Conservation (phyloP, 2,113 vertebrate species). For the Promerops cafer region DNA sequence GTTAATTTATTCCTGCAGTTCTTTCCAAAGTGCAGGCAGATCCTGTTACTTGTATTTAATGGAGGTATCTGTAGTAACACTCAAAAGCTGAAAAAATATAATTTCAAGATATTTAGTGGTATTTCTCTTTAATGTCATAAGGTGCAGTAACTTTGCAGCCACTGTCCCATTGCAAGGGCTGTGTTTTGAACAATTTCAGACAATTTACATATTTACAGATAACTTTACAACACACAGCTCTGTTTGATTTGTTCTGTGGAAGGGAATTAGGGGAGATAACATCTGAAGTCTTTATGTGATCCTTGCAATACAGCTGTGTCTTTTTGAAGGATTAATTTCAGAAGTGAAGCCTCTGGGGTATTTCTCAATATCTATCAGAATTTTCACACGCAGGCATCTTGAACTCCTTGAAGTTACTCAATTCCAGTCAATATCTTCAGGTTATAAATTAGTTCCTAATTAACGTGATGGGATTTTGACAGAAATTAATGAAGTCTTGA, state of each 20-base stretch:
- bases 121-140: background rate
- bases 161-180: background rate
- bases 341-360: background rate
- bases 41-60: background rate
- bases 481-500: background rate
- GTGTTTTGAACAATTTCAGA: background rate
- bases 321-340: background rate
- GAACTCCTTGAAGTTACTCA: background rate
- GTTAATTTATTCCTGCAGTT: background rate
- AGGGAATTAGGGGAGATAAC: background rate
- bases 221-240: background rate
- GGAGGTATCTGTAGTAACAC: background rate
- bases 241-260: background rate
- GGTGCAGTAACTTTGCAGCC: background rate
- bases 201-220: background rate
- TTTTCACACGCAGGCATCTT: background rate
- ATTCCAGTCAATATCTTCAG: background rate
- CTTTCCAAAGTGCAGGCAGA: background rate
- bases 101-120: background rate
- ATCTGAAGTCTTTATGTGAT: background rate
- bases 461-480: background rate
- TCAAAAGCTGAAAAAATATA: background rate
- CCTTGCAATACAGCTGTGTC: background rate
- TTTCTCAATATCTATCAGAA: background rate
- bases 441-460: background rate